Evolutionary conservation across 1,140 invertebrate species (phyloP).

Genomic region (Anoplolepis gracilipes): DNA sequence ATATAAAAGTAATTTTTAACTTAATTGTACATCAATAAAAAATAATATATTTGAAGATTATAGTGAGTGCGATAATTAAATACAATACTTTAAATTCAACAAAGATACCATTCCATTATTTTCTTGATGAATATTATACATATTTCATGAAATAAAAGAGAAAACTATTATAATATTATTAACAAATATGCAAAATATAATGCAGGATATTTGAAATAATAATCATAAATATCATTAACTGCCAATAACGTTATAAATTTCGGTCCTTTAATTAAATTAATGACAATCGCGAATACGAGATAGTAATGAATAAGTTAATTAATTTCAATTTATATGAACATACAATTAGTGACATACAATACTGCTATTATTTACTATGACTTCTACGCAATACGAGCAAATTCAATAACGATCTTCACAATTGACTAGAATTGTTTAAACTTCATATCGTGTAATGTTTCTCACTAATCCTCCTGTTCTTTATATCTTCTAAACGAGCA

Average conservation of each 20-base stretch:
- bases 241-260: conserved; percentile 21
- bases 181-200: not conserved
- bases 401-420: not conserved
- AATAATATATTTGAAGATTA: not conserved
- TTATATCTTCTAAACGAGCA: not conserved
- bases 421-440: not conserved
- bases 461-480: not conserved
- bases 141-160: not conserved
- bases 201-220: not conserved
- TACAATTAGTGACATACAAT: not conserved
- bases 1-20: too few relatives aligned
- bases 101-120: not conserved
- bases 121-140: not conserved
- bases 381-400: not conserved
- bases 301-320: conserved; percentile 40
- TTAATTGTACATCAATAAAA: too few relatives aligned
- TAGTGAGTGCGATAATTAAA: too few relatives aligned
- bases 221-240: not conserved
- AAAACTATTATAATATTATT: not conserved
- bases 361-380: not conserved
- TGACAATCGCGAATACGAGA: not conserved
- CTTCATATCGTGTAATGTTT: not conserved
- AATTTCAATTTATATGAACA: conserved; percentile 7
- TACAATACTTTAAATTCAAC: not conserved
- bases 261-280: conserved; percentile 36